A percentile compares a stretch with the other conserved stretches of the same genome.
phyloP scores from a whole-genome alignment of 1,140 invertebrate species.

The Neomicropteryx cornuta region DNA sequence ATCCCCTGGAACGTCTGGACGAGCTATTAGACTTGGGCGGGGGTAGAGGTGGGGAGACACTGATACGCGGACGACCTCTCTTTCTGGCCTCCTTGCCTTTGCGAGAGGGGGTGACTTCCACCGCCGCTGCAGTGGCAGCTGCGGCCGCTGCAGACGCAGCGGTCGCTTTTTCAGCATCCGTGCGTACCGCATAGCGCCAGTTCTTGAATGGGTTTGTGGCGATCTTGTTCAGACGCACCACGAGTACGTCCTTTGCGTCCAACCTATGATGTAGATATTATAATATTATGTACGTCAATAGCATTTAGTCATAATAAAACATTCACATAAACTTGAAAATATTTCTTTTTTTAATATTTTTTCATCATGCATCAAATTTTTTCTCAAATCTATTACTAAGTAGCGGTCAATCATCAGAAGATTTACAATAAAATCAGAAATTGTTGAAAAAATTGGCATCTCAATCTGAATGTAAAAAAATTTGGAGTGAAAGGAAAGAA shows the following conservation, averaged over 20 bases:
- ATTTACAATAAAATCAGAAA: too few species aligned
- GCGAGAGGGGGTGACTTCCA: conserved; percentile 5
- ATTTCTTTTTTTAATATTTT: conserved; percentile 9
- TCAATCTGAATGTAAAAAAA: too few species aligned
- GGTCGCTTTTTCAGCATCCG: neutral
- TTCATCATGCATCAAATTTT: conserved; percentile 6
- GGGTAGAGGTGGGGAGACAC: conserved; percentile 14
- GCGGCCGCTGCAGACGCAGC: neutral
- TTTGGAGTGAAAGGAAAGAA: too few species aligned
- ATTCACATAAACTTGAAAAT: conserved; percentile 16
- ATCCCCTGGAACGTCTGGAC: conserved; percentile 19
- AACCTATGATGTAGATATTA: conserved; percentile 8
- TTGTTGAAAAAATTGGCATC: too few species aligned
- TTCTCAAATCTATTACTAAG: too few species aligned
- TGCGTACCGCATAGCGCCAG: conserved; percentile 50
- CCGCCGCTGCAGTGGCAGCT: conserved; percentile 5
- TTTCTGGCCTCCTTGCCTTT: conserved; percentile 21
- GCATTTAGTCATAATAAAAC: conserved; percentile 19
- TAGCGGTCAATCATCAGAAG: conserved; percentile 1
- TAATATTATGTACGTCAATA: neutral
- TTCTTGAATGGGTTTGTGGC: conserved; percentile 69
- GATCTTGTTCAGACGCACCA: conserved; percentile 50
- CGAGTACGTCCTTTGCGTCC: conserved; percentile 34
- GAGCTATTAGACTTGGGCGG: conserved; percentile 21
- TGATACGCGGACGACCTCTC: conserved; percentile 21